Base-by-base conservation (phyloP, 2,113 vertebrate genomes). In the Agelaius phoeniceus region DNA sequence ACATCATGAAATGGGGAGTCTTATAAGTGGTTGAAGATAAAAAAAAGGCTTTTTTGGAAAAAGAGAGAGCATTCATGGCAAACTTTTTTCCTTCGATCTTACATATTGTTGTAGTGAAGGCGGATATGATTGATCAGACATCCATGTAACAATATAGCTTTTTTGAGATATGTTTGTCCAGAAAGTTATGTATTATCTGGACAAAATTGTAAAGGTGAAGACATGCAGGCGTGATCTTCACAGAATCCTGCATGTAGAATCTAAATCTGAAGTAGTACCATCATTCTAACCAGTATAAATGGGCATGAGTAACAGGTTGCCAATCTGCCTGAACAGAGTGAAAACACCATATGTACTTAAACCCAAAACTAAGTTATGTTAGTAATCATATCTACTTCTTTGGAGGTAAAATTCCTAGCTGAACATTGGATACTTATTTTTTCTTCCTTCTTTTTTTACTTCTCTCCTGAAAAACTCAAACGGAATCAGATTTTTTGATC, bases 371-470 rank as follows among this genome's bases (percentile, higher is more conserved):
- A 84, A 52, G 31, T 31, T 35, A 1, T 49, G 10, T 41, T 78
- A 41, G 58, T 81, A 31, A 33, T 75, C 7, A 27, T 23, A 31
- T 52, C 22, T 78, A 2, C 18, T 57, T 73, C 49, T 57, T 87
- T 17, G 15, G 10, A 94, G 14, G 28, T 67, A 87, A 71, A 81
- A 84, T 37, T 76, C 7, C 14, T 14, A 48, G 7, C 8, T 66
- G 52, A 51, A 43, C 14, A 35, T 4, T 57, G 17, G 10, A 28
- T 31, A 66, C 1, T 20, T 65, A 2, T 21, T 61, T 12, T 18
- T 27, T 24, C 9, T 26, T 26, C 1, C 3, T 4, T 13, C 1
- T 7, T 33, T 58, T 26, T 43, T 54, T 33, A 18, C 3, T 28
- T 51, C 7, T 55, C 5, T 68, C 19, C 6, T 21, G 37, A 33